Percentiles rank a stretch among this genome's conserved stretches.
phyloP scores from a whole-genome alignment of 2,113 vertebrate species.

The Heptranchias perlo region DNA sequence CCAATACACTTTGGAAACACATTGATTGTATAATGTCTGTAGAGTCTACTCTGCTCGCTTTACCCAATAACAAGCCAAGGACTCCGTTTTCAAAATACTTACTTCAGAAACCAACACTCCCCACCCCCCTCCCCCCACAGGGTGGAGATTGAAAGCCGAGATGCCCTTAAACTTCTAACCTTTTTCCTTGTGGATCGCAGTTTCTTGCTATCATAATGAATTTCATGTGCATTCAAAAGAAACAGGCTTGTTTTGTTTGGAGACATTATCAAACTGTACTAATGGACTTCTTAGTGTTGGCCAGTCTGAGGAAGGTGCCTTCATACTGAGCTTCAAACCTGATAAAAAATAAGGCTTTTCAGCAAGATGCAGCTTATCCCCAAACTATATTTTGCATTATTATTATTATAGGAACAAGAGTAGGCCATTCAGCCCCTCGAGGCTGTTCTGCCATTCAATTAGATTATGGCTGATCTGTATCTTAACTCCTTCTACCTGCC shows the following conservation, averaged over 20 bases:
- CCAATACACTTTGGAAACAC: neutral
- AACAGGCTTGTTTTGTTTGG: slow-evolving; percentile 16
- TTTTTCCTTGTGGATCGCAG: neutral
- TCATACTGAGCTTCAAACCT: neutral
- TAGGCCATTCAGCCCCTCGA: too few relatives aligned
- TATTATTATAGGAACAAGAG: too few relatives aligned
- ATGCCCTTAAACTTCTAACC: neutral
- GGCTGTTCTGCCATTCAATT: too few relatives aligned
- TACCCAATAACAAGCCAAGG: too few relatives aligned
- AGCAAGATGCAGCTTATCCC: neutral
- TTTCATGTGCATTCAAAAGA: neutral
- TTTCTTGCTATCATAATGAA: neutral
- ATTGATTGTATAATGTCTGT: neutral
- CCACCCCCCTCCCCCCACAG: neutral
- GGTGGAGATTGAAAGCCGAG: too few relatives aligned
- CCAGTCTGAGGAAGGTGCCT: neutral
- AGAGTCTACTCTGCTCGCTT: neutral
- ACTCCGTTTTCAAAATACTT: neutral
- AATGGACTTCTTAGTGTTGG: neutral
- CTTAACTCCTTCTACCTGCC: too few relatives aligned
- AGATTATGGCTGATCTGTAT: too few relatives aligned
- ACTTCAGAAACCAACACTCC: neutral
- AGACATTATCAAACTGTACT: neutral
- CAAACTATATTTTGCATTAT: neutral
- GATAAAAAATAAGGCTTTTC: neutral